Evolutionary conservation across 2,888 invertebrate genomes (phyloP).

Genomic region (Blera fallax): DNA sequence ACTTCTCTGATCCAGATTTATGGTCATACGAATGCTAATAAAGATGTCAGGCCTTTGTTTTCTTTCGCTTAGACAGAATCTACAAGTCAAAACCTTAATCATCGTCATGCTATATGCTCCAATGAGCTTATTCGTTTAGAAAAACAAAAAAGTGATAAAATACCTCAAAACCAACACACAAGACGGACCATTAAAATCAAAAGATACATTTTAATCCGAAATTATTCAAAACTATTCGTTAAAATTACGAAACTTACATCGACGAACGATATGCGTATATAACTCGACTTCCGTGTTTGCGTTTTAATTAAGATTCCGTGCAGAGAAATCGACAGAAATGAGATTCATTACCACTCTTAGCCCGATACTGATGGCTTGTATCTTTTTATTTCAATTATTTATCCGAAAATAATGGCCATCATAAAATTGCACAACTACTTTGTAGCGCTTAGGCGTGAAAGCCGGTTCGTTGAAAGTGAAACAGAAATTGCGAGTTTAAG

Average conservation of each 20-base stretch:
- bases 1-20: not conserved
- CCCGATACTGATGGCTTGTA: not conserved
- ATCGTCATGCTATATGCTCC: not conserved
- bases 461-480: conserved; percentile 1
- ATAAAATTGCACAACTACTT: not conserved
- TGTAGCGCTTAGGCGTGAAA: not conserved
- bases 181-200: not conserved
- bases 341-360: conserved; percentile 1
- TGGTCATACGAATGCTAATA: not conserved
- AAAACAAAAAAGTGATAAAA: conserved; percentile 1
- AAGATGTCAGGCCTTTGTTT: not conserved
- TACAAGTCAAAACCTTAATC: conserved; percentile 8
- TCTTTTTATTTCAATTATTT: conserved; percentile 9
- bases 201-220: conserved; percentile 1
- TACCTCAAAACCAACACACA: not conserved
- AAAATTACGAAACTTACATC: conserved; percentile 31
- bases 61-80: not conserved
- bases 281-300: conserved; percentile 49
- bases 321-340: conserved; percentile 37
- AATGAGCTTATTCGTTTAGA: not conserved
- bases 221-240: conserved; percentile 24
- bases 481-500: conserved; percentile 4
- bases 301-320: conserved; percentile 46
- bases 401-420: conserved; percentile 12
- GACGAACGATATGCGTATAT: not conserved